phyloP scores from a whole-genome alignment of 2,888 invertebrate species.

The Polymixis flavicincta region DNA sequence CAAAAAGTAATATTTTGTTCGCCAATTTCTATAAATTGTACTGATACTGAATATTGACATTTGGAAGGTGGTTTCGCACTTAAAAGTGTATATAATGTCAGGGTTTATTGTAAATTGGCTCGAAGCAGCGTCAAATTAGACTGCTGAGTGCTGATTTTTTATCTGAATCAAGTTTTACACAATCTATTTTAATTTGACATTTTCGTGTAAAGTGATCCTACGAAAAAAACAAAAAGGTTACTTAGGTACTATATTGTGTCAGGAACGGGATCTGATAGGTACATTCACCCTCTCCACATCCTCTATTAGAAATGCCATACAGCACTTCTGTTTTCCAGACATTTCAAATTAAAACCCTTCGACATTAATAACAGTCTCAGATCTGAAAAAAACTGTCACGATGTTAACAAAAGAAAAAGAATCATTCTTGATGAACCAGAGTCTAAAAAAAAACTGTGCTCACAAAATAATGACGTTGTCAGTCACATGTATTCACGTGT shows the following conservation, averaged over 20 bases:
- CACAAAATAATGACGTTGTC: constrained; percentile 44
- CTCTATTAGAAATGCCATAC: constrained; percentile 5
- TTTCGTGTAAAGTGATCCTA: neutral
- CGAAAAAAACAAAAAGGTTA: neutral
- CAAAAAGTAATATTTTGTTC: neutral
- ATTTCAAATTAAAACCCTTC: constrained; percentile 57
- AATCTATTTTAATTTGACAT: constrained; percentile 4
- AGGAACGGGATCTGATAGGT: neutral
- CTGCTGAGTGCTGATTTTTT: neutral
- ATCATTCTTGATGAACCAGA: constrained; percentile 44
- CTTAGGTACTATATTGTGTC: neutral
- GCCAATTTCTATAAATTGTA: neutral
- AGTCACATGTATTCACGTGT: constrained; percentile 39
- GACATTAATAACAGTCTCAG: constrained; percentile 30
- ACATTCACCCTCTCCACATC: neutral
- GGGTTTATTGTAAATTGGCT: constrained; percentile 42
- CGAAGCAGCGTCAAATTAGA: constrained; percentile 14
- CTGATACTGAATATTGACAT: constrained; percentile 24
- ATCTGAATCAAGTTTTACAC: neutral
- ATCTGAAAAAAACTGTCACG: constrained; percentile 32
- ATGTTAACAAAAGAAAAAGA: constrained; percentile 50
- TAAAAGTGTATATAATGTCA: constrained; percentile 39
- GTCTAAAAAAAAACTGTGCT: constrained; percentile 41
- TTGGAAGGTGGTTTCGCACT: constrained; percentile 28
- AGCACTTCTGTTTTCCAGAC: constrained; percentile 23